These are phyloP conservation scores for Pantelozetes paolii DNA, from an alignment of 2,888 invertebrate genomes.

Conservation along the genomic window DNA sequence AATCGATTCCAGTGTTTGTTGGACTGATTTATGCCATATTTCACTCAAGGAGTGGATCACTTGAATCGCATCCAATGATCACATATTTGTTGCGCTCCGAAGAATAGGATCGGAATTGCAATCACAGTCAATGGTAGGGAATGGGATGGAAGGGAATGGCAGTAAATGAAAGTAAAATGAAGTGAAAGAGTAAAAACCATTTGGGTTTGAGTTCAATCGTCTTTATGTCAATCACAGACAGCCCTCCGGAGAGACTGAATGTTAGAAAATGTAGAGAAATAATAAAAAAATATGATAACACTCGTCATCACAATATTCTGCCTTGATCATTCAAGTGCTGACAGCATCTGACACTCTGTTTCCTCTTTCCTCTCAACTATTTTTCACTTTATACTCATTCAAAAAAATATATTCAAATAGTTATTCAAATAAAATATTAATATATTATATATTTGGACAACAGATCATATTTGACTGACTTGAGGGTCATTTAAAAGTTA, in stretches of 20 bases:
- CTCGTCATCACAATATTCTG: constrained; percentile 12
- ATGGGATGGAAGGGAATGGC: too few species aligned
- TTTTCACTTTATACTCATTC: too few species aligned
- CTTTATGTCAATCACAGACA: constrained; percentile 21
- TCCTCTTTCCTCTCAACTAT: neutral
- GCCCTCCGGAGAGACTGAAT: neutral
- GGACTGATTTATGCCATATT: neutral
- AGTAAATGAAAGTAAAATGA: neutral
- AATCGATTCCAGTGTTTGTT: neutral
- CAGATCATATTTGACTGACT: too few species aligned
- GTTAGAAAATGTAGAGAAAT: too few species aligned
- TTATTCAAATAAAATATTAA: too few species aligned
- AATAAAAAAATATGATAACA: too few species aligned
- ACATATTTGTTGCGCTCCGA: constrained; percentile 24
- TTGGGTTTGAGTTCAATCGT: constrained; percentile 21
- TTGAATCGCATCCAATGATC: constrained; percentile 1
- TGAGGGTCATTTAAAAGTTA: too few species aligned
- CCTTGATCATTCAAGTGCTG: neutral
- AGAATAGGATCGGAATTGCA: neutral
- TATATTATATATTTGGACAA: too few species aligned
- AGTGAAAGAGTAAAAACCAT: neutral
- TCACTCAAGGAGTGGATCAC: neutral
- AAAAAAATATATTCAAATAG: too few species aligned
- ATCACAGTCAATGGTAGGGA: too few species aligned
- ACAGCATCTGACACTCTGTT: neutral